Evolutionary conservation across 2,888 invertebrate species (phyloP).

Genomic region (Clistopyga incitator): DNA sequence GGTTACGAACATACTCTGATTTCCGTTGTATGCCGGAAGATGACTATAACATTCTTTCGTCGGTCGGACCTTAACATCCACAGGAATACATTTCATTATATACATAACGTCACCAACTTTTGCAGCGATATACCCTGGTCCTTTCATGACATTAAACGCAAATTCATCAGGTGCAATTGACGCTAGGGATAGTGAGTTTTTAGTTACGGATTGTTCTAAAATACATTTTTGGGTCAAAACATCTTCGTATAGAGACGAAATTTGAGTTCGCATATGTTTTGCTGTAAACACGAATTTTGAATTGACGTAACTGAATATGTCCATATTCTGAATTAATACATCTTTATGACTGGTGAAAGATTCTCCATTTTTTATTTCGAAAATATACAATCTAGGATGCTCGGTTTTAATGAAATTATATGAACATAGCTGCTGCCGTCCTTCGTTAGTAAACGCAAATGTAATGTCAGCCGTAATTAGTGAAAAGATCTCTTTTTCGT

Average conservation of each 20-base stretch:
- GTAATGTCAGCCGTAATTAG: background rate
- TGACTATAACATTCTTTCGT: slow-evolving; percentile 53
- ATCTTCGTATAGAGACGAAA: slow-evolving; percentile 46
- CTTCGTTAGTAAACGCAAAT: background rate
- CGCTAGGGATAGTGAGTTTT: slow-evolving; percentile 57
- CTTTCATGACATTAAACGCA: slow-evolving; percentile 59
- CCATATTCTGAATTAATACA: slow-evolving; percentile 38
- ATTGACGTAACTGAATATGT: slow-evolving; percentile 58
- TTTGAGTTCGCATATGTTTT: slow-evolving; percentile 44
- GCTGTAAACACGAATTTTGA: slow-evolving; percentile 59
- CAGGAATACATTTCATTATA: slow-evolving; percentile 41
- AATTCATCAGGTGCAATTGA: slow-evolving; percentile 51
- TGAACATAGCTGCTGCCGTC: background rate
- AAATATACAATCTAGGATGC: slow-evolving; percentile 14
- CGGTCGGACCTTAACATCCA: slow-evolving; percentile 49
- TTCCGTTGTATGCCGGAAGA: slow-evolving; percentile 46
- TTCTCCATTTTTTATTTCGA: slow-evolving; percentile 7
- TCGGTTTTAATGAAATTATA: background rate
- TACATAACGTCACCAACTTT: slow-evolving; percentile 24
- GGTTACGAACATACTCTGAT: slow-evolving; percentile 1
- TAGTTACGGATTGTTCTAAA: slow-evolving; percentile 48
- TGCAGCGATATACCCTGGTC: slow-evolving; percentile 57
- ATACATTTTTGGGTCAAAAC: slow-evolving; percentile 49
- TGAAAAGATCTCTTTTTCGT: slow-evolving; percentile 10
- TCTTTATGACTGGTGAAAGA: background rate